These are phyloP conservation scores for Phalangium opilio DNA, from an alignment of 2,888 invertebrate species.

Conservation along the genomic window DNA sequence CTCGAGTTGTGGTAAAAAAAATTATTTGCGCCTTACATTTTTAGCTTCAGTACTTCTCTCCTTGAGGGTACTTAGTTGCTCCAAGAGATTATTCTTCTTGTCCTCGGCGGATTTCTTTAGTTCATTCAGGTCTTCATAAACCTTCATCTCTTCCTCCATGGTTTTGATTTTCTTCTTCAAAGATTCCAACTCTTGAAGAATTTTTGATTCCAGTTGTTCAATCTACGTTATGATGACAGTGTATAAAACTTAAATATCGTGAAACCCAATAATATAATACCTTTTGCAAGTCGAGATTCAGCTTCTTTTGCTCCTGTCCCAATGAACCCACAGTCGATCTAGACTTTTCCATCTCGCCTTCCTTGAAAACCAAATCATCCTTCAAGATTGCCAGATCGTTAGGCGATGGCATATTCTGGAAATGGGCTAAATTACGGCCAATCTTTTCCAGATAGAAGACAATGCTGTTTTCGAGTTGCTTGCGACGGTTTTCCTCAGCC, in stretches of 20 bases:
- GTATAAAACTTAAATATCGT: not conserved
- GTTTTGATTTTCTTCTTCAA: slow-evolving; percentile 35
- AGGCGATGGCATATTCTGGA: slow-evolving; percentile 31
- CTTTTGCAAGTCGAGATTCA: slow-evolving; percentile 22
- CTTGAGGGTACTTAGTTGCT: slow-evolving; percentile 36
- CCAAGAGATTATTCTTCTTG: slow-evolving; percentile 39
- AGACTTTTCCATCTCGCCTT: slow-evolving; percentile 44
- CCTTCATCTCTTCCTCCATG: slow-evolving; percentile 47
- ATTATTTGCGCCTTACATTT: slow-evolving; percentile 32
- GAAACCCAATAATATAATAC: slow-evolving; percentile 5
- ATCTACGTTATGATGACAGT: slow-evolving; percentile 33
- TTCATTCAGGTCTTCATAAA: slow-evolving; percentile 42
- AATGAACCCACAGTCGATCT: slow-evolving; percentile 47
- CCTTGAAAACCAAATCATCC: slow-evolving; percentile 38
- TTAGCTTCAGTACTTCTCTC: slow-evolving; percentile 10
- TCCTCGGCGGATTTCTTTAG: slow-evolving; percentile 33
- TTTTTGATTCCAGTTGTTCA: slow-evolving; percentile 50
- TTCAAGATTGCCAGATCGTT: slow-evolving; percentile 34
- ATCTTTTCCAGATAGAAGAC: slow-evolving; percentile 50
- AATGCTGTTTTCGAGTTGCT: slow-evolving; percentile 45
- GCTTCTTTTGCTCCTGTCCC: slow-evolving; percentile 40
- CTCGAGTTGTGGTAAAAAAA: too few species aligned
- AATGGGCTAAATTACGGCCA: slow-evolving; percentile 40
- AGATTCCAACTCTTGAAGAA: slow-evolving; percentile 38
- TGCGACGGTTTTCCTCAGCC: slow-evolving; percentile 38